A percentile compares a stretch with the other conserved stretches of the same genome.
Conservation (phyloP, 2,113 vertebrate species). For the Caranx ignobilis region DNA sequence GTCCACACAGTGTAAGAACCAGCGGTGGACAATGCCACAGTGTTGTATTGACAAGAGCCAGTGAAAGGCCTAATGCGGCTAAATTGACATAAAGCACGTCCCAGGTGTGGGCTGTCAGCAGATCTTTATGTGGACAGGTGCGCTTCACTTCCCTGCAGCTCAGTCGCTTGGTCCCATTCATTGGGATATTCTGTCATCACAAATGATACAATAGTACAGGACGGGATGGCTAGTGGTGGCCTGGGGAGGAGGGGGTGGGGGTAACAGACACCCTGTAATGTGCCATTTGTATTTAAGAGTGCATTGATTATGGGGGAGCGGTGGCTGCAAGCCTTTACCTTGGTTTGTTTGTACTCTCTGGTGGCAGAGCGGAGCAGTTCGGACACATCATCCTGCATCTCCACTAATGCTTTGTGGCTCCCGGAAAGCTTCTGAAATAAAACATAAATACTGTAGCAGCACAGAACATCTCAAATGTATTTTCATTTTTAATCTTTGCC, state of each 20-base stretch:
- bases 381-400: conserved; percentile 94
- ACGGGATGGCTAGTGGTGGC: neutral
- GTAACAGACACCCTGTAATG: conserved; percentile 2
- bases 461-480: conserved; percentile 4
- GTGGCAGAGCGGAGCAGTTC: conserved; percentile 90
- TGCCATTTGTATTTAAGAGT: neutral
- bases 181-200: conserved; percentile 32
- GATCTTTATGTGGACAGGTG: conserved; percentile 69
- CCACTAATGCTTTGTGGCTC: conserved; percentile 96
- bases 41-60: conserved; percentile 55
- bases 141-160: conserved; percentile 46
- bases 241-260: neutral
- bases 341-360: conserved; percentile 88
- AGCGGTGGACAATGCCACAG: conserved; percentile 56
- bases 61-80: conserved; percentile 71
- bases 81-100: conserved; percentile 68
- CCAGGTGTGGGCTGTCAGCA: conserved; percentile 76
- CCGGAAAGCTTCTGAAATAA: conserved; percentile 93
- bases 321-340: conserved; percentile 82
- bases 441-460: conserved; percentile 11
- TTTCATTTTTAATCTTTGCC: conserved; percentile 6
- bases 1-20: conserved; percentile 66
- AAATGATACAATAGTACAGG: conserved; percentile 28
- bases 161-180: conserved; percentile 34
- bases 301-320: too few species aligned